Evolutionary conservation across 2,113 vertebrate genomes (phyloP), one percentile per base, ranked within the genome.

Genomic region (Penelope pileata): DNA sequence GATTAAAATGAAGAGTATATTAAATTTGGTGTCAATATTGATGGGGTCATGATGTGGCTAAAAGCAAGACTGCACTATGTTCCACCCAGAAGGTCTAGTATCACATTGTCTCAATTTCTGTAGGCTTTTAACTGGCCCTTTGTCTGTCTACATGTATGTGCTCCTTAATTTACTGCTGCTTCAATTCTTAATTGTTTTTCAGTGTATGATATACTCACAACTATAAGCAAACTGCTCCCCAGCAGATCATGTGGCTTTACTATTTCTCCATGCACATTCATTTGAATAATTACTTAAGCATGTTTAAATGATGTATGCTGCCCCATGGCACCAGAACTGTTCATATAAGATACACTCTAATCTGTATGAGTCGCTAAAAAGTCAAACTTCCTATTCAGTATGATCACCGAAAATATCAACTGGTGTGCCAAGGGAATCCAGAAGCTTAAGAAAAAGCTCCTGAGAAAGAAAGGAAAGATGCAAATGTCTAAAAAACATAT

Each of bases 221-320:
- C 16, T 54, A 13, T 16, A 91, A 59, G 21, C 38, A 89, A 82
- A 51, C 21, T 38, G 9, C 21, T 92, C 42, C 64, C 12, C 42
- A 69, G 30, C 36, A 83, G 26, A 67, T 54, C 32, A 40, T 0
- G 2, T 32, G 38, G 17, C 43, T 86, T 63, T 67, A 7, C 50
- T 81, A 54, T 38, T 36, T 73, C 42, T 26, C 30, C 42, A 66
- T 3, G 0, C 36, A 48, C 56, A 17, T 14, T 26, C 9, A 67
- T 67, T 86, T 60, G 38, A 83, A 53, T 51, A 66, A 73, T 42
- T 77, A 36, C 16, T 36, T 51, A 80, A 77, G 19, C 29, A 62
- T 0, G 0, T 64, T 56, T 29, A 91, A 78, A 90, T 2, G 2
- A 45, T 5, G 6, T 12, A 30, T 27, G 19, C 17, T 59, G 42